Evolutionary conservation across 1,140 invertebrate genomes (phyloP), one percentile per base, ranked within the genome.

Genomic region (Tribolium madens): DNA sequence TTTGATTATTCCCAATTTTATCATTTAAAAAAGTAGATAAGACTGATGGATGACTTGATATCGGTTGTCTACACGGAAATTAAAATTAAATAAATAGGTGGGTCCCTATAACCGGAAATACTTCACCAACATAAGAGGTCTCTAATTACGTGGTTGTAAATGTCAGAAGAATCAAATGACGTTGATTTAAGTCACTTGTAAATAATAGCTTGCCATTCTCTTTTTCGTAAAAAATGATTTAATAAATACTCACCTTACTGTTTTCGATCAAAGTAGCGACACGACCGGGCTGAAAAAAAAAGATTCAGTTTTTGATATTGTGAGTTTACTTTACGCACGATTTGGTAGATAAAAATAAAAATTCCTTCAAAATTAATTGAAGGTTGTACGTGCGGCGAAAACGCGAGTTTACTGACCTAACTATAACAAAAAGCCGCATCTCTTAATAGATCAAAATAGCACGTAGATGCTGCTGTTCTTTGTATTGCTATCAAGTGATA

Each of bases 241-340:
- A 14, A 10, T 33, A 31, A 78, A 79, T 36, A 87, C 89, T 90
- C 87, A 93, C 93, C 87, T 92, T 89, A 84, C 89, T 87, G 79
- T 94, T 92, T 86, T 93, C 90, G 26, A 94, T 87, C 50, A 95
- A 86, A 21, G 93, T 95, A 7, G 91, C 94, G 3, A 95, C 94
- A 81, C 93, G 87, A 26, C 93, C 93, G 18, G 93, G 93, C 93
- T 94, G 87, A 53, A 92, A 92, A 82, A 84, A 86, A 87, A 4
- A 48, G 17, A 71, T 46, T 17, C 1, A 52, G 26, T 31, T 53
- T 15, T 17, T 50, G 2, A 50, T 26, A 26, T 26, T 26, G 21
- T 26, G 3, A 71, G 36, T 4, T 47, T 46, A 14, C n/a, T 33
- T 18, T 46, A 71, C 36, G 42, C 42, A 47, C n/a, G 31, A 26